Evolutionary conservation across 2,113 vertebrate species (phyloP), one percentile per base, ranked within the genome.

Genomic region (Oryzias celebensis): DNA sequence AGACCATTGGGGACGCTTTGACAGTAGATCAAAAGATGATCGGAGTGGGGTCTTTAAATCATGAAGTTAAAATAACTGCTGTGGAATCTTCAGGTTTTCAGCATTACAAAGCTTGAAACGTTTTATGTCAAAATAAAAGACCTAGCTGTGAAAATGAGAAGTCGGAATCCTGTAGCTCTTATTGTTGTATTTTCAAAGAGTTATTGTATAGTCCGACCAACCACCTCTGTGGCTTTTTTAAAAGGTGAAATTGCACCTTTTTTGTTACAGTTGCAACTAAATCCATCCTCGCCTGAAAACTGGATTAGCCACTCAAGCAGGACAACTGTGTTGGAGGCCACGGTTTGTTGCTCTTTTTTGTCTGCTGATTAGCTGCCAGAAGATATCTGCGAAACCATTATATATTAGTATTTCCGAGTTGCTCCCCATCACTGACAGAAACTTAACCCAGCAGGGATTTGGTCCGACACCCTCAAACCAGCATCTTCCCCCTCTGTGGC

Each of bases 311-410:
- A 57, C 60, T 58, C 50, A 10, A 71, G 52, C 24, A 62, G 58
- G 14, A 53, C 6, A 15, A 59, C 36, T 23, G 51, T 49, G 28
- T 36, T 48, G 58, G 24, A 47, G 49, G 23, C 53, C 65, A 65
- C 2, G 46, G 44, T 63, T 65, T 78, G 60, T 62, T 77, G 60
- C 66, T 69, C 56, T 55, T 75, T 54, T 8, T 45, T 56, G 62
- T 43, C 54, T 58, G 51, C 54, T 65, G 62, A 81, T 81, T 71
- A 73, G 52, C 57, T 68, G 54, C 52, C 62, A 48, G 51, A 52
- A 57, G 57, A 47, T 45, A 58, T 26, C 61, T 60, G 7, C 24
- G 4, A 1, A 20, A 56, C 68, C 78, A 28, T 49, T 3, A 17
- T 55, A 67, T 20, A 1, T 20, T 20, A 69, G 17, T 51, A 66